These are phyloP conservation scores for Gallinago media DNA, from an alignment of 2,113 vertebrate genomes.

Conservation along the genomic window DNA sequence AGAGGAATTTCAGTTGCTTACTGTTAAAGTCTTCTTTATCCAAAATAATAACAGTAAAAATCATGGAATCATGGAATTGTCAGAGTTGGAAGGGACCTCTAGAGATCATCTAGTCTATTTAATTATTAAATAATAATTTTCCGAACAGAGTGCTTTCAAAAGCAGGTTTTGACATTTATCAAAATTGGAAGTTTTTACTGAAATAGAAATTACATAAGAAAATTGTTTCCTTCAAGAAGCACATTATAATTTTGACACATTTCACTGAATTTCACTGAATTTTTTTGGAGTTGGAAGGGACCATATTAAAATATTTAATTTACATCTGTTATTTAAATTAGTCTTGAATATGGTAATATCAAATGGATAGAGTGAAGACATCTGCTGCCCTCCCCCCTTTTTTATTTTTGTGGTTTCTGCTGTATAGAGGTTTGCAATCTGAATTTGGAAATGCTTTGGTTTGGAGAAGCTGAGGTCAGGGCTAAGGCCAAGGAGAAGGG, in stretches of 20 bases:
- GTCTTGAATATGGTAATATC: background rate
- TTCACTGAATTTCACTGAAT: too few relatives aligned
- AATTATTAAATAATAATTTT: background rate
- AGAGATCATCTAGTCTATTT: too few relatives aligned
- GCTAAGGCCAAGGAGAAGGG: background rate
- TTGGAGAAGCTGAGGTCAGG: background rate
- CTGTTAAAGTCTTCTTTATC: background rate
- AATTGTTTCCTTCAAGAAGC: background rate
- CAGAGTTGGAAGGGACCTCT: too few relatives aligned
- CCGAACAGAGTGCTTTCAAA: background rate
- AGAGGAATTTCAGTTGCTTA: background rate
- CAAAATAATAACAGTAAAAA: background rate
- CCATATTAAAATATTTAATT: background rate
- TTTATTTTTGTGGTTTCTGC: background rate
- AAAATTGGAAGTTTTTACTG: background rate
- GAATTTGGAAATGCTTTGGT: background rate
- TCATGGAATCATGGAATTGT: too few relatives aligned
- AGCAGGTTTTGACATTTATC: background rate
- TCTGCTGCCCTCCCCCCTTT: fast-evolving
- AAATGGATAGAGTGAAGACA: background rate
- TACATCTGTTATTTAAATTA: background rate
- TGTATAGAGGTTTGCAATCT: background rate
- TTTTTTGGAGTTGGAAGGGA: too few relatives aligned
- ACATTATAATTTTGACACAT: too few relatives aligned
- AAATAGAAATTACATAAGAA: background rate